Base-by-base conservation (phyloP, 2,797 vertebrate species). In the Monodelphis domestica region DNA sequence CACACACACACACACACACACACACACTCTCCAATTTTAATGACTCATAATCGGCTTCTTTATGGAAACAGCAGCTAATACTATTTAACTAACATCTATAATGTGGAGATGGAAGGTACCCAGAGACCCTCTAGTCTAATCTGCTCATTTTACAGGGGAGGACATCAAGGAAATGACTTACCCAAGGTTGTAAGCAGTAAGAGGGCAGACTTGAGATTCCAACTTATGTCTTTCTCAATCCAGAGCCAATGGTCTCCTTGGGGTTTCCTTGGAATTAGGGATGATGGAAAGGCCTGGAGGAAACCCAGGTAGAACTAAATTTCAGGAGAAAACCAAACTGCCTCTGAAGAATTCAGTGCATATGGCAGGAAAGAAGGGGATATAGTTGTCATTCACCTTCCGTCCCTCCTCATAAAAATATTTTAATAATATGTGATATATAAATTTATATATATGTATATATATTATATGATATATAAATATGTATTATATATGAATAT, bases 311-410 rank as follows among this genome's bases (percentile, higher is more conserved):
- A 70, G 78, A 84, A 90, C 93, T 78, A 57, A 88, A 89, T 91
- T 95, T 93, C 91, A 53, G n/a, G 51, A n/a, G 92, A 94, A 94
- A 87, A 92, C 94, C 84, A 87, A 93, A 91, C 52, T 57, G 55
- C 12, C 55, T 95, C 63, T 94, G 87, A 54, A n/a, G 92, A 97
- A 96, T 96, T 88, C 63, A 88, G 94, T 91, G 88, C 96, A 59
- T 93, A 51, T 50, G 29, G 88, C 45, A 12, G 7, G n/a, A 54
- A 95, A 93, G 70, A 93, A 87, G 92, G 88, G 29, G 29, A 57
- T 26, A 4, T 53, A 3, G 53, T 38, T 94, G 89, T 56, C 78
- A 57, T 92, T 93, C 94, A 88, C 59, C 91, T 63, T 45, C 3
- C 24, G 38, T n/a, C 14, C 14, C 14, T 7, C 63, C 5, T 30